Conservation (phyloP, 2,797 vertebrate genomes). For the Typhlichthys subterraneus region DNA sequence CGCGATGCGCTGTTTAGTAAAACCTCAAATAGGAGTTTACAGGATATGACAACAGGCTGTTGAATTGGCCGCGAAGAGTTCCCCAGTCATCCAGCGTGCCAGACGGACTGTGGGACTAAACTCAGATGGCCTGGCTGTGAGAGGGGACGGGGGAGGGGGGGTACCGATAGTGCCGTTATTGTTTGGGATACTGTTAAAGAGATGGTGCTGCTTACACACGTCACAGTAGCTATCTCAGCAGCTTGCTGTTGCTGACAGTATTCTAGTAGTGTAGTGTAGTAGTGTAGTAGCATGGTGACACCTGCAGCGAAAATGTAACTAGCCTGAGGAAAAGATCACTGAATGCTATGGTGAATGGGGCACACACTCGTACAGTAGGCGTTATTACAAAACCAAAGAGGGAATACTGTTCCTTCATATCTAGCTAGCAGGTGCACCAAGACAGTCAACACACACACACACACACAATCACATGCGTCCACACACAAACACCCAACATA, state of each 20-base stretch:
- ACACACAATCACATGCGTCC: too few species aligned
- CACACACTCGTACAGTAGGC: too few species aligned
- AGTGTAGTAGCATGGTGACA: not conserved
- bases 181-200: not conserved
- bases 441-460: too few species aligned
- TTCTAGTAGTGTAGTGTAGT: not conserved
- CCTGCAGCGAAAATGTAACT: not conserved
- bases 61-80: not conserved
- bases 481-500: too few species aligned
- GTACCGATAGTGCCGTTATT: not conserved
- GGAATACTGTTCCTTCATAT: too few species aligned
- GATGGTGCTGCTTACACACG: not conserved
- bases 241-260: not conserved
- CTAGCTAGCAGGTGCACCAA: too few species aligned
- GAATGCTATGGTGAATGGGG: too few species aligned
- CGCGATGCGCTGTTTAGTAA: not conserved
- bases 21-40: slow-evolving; percentile 1
- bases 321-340: not conserved
- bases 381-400: too few species aligned
- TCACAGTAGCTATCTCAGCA: not conserved
- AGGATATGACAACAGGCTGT: slow-evolving; percentile 3
- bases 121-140: not conserved
- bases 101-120: not conserved
- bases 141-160: not conserved
- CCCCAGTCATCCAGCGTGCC: not conserved